A percentile compares a stretch with the other conserved stretches of the same genome.
These are phyloP conservation scores for Drymonia ruficornis DNA, from an alignment of 2,888 invertebrate genomes.

Conservation along the genomic window DNA sequence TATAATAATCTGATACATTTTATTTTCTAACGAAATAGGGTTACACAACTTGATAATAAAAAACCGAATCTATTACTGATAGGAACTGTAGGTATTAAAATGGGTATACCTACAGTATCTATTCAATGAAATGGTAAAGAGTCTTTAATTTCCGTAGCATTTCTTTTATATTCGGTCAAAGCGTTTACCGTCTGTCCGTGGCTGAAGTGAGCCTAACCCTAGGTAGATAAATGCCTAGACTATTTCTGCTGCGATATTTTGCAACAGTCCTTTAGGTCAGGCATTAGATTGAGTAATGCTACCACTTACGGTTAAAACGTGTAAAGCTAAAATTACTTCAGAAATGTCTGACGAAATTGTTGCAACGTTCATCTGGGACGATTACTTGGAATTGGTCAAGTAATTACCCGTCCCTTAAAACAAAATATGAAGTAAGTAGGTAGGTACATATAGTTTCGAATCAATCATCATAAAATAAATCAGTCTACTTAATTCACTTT, in stretches of 20 bases:
- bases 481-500: too few relatives aligned
- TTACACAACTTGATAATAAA: conserved; percentile 18
- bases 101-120: too few relatives aligned
- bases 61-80: not conserved
- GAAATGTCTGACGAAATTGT: conserved; percentile 35
- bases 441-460: too few relatives aligned
- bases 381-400: too few relatives aligned
- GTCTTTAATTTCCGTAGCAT: not conserved
- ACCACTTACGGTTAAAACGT: conserved; percentile 43
- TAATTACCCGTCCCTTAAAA: not conserved
- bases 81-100: not conserved
- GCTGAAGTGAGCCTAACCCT: not conserved
- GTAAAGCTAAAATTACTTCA: conserved; percentile 43
- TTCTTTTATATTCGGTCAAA: too few relatives aligned
- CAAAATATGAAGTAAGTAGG: too few relatives aligned
- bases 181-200: not conserved
- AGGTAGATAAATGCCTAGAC: conserved; percentile 5
- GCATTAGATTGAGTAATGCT: conserved; percentile 34
- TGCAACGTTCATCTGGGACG: conserved; percentile 20
- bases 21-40: conserved; percentile 14
- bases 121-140: not conserved
- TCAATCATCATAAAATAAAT: too few relatives aligned
- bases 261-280: conserved; percentile 50
- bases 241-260: conserved; percentile 36
- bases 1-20: conserved; percentile 20